Conservation (phyloP, 2,113 vertebrate species). For the Mungos mungo region DNA sequence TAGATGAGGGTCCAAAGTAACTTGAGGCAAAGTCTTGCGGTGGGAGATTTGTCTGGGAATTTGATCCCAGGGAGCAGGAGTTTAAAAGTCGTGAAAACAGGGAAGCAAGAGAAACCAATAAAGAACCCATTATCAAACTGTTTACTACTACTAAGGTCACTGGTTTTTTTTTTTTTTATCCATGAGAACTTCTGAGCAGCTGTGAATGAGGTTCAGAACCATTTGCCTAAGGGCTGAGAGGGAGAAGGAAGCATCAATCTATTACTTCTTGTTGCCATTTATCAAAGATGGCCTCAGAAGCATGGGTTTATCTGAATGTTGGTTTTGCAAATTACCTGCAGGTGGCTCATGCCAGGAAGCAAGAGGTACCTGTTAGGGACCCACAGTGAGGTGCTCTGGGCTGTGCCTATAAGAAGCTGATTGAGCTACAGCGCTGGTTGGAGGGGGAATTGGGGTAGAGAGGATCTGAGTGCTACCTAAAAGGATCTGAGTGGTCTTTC, state of each 20-base stretch:
- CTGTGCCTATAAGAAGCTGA: background rate
- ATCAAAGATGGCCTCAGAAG: background rate
- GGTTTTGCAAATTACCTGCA: background rate
- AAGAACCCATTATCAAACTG: background rate
- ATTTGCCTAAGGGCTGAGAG: background rate
- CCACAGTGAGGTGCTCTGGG: background rate
- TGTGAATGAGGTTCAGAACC: background rate
- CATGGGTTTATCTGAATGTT: background rate
- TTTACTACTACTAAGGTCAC: background rate
- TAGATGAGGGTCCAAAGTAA: background rate
- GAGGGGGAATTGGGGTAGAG: background rate
- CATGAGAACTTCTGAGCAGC: background rate
- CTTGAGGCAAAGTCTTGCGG: background rate
- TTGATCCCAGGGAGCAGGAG: background rate
- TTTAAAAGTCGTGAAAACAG: background rate
- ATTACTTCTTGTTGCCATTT: background rate
- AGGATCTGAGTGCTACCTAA: background rate
- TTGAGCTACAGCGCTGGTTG: background rate
- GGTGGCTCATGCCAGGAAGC: background rate
- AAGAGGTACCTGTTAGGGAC: background rate
- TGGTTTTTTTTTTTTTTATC: background rate
- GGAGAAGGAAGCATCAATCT: background rate
- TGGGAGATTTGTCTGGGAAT: constrained; percentile 7
- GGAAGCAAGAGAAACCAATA: background rate
- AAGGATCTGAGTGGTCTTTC: background rate